Evolutionary conservation across 2,888 invertebrate species (phyloP).

Genomic region (Mylabris sibirica): DNA sequence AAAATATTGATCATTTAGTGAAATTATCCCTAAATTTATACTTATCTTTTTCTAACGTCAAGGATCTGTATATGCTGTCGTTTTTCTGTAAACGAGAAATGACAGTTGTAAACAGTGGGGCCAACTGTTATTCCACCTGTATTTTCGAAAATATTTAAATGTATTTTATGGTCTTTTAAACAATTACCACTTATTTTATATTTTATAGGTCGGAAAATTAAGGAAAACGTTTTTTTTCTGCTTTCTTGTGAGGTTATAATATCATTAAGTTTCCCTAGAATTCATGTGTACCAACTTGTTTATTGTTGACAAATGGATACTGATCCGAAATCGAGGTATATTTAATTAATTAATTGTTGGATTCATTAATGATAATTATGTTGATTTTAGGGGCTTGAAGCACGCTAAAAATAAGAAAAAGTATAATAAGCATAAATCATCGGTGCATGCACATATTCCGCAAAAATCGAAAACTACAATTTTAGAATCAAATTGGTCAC

Average conservation of each 20-base stretch:
- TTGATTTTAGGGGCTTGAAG: slow-evolving; percentile 21
- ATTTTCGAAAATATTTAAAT: too few relatives aligned
- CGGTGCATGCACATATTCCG: slow-evolving; percentile 18
- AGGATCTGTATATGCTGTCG: too few relatives aligned
- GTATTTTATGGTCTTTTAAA: too few relatives aligned
- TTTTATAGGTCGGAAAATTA: too few relatives aligned
- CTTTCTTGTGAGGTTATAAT: neutral
- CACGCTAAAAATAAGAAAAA: slow-evolving; percentile 30
- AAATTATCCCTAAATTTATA: too few relatives aligned
- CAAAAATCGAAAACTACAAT: slow-evolving; percentile 20
- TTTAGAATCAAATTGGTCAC: slow-evolving; percentile 33
- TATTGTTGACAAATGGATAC: neutral
- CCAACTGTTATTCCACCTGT: too few relatives aligned
- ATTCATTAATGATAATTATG: neutral
- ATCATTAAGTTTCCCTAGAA: neutral
- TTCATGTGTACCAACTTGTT: neutral
- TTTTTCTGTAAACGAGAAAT: too few relatives aligned
- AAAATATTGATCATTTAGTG: too few relatives aligned
- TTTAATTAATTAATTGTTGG: neutral
- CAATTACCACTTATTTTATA: too few relatives aligned
- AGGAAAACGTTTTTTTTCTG: too few relatives aligned
- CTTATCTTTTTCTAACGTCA: too few relatives aligned
- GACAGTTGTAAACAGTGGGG: too few relatives aligned
- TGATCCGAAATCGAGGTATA: neutral
- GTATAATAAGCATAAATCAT: slow-evolving; percentile 28